Evolutionary conservation across 1,140 invertebrate genomes (phyloP), one percentile per base, ranked within the genome.

Genomic region (Zaprionus taronus): DNA sequence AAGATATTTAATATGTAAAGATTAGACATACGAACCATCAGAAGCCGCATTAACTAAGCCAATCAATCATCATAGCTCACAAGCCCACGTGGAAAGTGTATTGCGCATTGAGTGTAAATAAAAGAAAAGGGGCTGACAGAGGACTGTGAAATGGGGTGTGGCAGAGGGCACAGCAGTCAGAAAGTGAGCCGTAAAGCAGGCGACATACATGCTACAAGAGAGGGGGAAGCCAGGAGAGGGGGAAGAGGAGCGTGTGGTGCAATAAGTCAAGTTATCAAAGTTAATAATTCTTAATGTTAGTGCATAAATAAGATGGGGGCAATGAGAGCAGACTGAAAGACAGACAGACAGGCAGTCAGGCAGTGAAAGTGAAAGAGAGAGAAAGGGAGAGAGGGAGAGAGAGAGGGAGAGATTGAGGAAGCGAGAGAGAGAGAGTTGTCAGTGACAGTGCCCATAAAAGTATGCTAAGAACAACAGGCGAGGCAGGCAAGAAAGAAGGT

Each of bases 201-300:
- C 57, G 49, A 17, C 61, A 72, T 69, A 65, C 69, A 51, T 2
- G 3, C 31, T 3, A 34, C 9, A 3, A 11, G 31, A 34, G 9
- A 7, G 31, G 31, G 31, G 2, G 1, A 9, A 7, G 26, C 1
- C 26, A 31, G 28, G 6, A 5, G 28, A 5, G 28, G 31, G 31
- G 4, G 0, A 5, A 5, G 20, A 9, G 14, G 51, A 68, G 64
- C 47, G 65, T 55, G 57, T 79, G 81, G 85, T 85, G 85, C 79
- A 90, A 89, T 89, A 90, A 90, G 77, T 79, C 77, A 79, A 79
- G 82, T 91, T 90, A 90, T 90, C 85, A 90, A 85, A 91, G 85
- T 90, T 90, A 90, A 90, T 90, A 90, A 90, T 90, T 90, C 85
- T 80, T 91, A 90, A 90, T 90, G 85, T 91, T 90, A 90, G 85